Evolutionary conservation across 2,797 vertebrate genomes (phyloP).

Genomic region (Hapalemur alaotrensis): DNA sequence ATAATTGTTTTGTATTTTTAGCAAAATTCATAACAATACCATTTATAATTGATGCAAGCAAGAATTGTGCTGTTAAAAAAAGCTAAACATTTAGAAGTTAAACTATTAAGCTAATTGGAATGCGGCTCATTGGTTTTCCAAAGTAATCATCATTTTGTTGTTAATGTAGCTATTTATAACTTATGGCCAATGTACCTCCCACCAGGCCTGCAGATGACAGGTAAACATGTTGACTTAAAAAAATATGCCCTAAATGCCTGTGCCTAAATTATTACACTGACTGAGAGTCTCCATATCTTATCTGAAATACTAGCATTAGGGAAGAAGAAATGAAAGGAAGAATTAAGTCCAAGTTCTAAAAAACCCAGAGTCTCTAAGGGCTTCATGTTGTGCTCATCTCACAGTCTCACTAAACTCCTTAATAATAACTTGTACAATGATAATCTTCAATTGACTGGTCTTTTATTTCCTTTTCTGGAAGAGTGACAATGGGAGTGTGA

Average conservation of each 20-base stretch:
- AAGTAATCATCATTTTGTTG: not conserved
- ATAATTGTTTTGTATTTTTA: not conserved
- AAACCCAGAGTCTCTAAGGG: not conserved
- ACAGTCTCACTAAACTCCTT: not conserved
- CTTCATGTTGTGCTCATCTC: not conserved
- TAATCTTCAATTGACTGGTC: not conserved
- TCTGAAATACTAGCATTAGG: not conserved
- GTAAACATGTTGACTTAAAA: not conserved
- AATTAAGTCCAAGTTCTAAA: not conserved
- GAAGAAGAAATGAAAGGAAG: not conserved
- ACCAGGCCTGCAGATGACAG: not conserved
- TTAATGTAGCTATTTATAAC: conserved; percentile 38
- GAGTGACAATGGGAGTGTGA: not conserved
- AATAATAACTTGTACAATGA: not conserved
- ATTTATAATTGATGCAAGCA: conserved; percentile 12
- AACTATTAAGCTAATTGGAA: conserved; percentile 68
- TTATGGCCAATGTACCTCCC: not conserved
- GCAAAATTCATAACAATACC: conserved; percentile 16
- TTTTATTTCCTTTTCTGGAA: not conserved
- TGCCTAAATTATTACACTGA: not conserved
- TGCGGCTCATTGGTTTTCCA: conserved; percentile 42
- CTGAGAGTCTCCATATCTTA: not conserved
- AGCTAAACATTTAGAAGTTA: conserved; percentile 15
- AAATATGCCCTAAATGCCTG: not conserved
- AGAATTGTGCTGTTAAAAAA: not conserved